phyloP scores from a whole-genome alignment of 1,140 invertebrate species.

The Pseudobourletiella spinata region DNA sequence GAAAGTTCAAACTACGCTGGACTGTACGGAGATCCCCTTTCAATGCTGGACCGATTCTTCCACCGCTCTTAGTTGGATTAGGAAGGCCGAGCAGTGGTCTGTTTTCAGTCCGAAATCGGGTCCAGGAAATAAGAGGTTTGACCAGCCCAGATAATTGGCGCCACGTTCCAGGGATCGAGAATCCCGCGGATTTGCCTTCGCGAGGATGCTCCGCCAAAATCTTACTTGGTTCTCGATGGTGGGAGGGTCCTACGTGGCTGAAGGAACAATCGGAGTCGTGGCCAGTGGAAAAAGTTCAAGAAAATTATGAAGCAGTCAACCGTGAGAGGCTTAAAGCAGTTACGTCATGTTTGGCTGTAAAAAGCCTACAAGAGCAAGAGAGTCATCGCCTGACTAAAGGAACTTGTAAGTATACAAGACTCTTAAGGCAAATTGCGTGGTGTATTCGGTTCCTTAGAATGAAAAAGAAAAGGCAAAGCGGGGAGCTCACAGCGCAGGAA shows the following conservation, averaged over 20 bases:
- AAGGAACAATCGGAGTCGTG: neutral
- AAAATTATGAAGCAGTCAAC: neutral
- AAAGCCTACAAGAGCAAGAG: neutral
- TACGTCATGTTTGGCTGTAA: neutral
- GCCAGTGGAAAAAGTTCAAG: neutral
- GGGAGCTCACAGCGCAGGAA: neutral
- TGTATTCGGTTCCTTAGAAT: neutral
- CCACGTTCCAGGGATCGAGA: slow-evolving; percentile 8
- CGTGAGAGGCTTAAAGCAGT: slow-evolving; percentile 7
- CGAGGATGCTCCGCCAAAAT: slow-evolving; percentile 1
- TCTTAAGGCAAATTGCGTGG: neutral
- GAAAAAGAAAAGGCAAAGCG: neutral
- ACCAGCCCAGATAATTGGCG: slow-evolving; percentile 1
- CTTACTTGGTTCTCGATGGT: slow-evolving; percentile 5
- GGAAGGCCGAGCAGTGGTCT: slow-evolving; percentile 25
- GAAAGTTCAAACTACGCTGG: neutral
- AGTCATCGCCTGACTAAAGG: neutral
- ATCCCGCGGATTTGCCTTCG: slow-evolving; percentile 17
- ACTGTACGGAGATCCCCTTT: neutral
- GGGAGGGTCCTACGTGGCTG: slow-evolving; percentile 16
- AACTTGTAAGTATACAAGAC: neutral
- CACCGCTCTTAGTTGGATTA: slow-evolving; percentile 37
- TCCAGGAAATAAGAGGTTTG: slow-evolving; percentile 25
- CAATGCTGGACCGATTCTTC: slow-evolving; percentile 38
- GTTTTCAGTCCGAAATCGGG: slow-evolving; percentile 33